These are phyloP conservation scores for Pseudochirops cupreus DNA, from an alignment of 2,797 vertebrate species.

Conservation along the genomic window DNA sequence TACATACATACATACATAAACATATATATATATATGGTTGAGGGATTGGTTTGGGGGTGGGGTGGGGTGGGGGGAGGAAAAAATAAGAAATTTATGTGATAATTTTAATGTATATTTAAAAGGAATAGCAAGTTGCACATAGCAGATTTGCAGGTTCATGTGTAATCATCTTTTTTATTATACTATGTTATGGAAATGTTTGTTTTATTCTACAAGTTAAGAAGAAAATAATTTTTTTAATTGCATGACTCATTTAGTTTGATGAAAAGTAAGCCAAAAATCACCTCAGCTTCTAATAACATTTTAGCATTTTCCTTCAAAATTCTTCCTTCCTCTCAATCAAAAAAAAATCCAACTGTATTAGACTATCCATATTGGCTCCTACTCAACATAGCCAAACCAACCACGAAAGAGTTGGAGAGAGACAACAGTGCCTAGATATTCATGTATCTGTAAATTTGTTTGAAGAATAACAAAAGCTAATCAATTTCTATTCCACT, in stretches of 20 bases:
- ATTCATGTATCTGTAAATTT: not conserved
- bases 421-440: not conserved
- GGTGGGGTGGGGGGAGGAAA: not conserved
- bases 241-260: not conserved
- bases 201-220: not conserved
- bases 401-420: not conserved
- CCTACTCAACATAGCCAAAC: not conserved
- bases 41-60: no score
- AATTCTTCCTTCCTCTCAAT: not conserved
- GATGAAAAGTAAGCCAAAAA: not conserved
- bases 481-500: not conserved
- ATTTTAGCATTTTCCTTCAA: constrained; percentile 2
- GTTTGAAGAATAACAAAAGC: not conserved
- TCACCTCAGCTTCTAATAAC: not conserved
- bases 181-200: not conserved
- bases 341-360: not conserved
- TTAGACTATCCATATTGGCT: not conserved
- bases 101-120: not conserved
- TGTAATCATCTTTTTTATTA: not conserved
- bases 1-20: not conserved
- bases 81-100: not conserved
- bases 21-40: no score
- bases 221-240: not conserved
- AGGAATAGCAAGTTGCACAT: not conserved
- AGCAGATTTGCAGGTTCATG: not conserved